Conservation (phyloP, 2,888 invertebrate genomes). For the Atethmia centrago region DNA sequence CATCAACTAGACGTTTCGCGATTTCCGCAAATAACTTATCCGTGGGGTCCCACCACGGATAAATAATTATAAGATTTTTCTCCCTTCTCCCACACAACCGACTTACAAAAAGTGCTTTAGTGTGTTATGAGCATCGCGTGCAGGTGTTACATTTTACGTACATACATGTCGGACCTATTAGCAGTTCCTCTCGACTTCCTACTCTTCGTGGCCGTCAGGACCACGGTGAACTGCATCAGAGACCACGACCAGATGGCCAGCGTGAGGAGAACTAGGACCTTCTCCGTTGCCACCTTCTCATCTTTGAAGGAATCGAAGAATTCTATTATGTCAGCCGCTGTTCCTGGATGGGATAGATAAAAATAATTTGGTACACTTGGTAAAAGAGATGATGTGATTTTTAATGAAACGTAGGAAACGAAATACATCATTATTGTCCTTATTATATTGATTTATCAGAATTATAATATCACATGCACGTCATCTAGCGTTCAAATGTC, state of each 20-base stretch:
- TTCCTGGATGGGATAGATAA: constrained; percentile 89
- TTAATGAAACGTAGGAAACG: too few relatives aligned
- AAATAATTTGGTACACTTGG: not conserved
- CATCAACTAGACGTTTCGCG: too few relatives aligned
- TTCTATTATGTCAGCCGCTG: constrained; percentile 98
- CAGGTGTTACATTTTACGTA: constrained; percentile 67
- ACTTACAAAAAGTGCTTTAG: constrained; percentile 44
- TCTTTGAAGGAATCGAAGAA: constrained; percentile 99
- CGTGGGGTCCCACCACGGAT: too few relatives aligned
- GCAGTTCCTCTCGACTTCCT: constrained; percentile 93
- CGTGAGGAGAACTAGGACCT: constrained; percentile 95
- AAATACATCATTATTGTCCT: too few relatives aligned
- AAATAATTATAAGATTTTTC: too few relatives aligned
- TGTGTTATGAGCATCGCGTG: constrained; percentile 59
- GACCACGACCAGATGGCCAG: constrained; percentile 98
- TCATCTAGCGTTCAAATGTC: too few relatives aligned
- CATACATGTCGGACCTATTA: constrained; percentile 90
- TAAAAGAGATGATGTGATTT: too few relatives aligned
- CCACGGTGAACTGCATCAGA: constrained; percentile 98
- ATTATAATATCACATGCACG: too few relatives aligned
- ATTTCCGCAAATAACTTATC: too few relatives aligned
- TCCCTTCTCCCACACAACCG: constrained; percentile 7
- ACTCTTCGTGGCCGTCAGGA: constrained; percentile 96
- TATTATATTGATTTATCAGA: too few relatives aligned
- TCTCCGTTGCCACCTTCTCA: constrained; percentile 94